Base-by-base conservation (phyloP, 2,888 invertebrate species). In the Cataglyphis livida region DNA sequence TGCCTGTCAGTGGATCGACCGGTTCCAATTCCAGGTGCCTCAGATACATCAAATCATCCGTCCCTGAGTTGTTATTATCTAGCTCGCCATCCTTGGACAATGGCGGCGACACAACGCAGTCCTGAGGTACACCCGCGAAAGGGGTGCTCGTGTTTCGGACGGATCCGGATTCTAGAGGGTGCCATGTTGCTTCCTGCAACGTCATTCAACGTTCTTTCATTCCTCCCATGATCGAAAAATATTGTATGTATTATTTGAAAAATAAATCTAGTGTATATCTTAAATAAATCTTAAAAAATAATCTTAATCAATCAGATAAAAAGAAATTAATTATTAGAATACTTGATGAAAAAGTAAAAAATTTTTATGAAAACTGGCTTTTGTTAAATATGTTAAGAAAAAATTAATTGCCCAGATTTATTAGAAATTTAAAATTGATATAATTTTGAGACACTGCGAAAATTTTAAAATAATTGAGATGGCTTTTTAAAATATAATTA, bases 11-110 rank as follows among this genome's bases (percentile, higher is more conserved):
- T 2, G 96, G 96, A 89, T 97, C 97, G 10, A 96, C 95, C 0
- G 98, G 98, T 94, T 98, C 98, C 88, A 98, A 95, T 94, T 98
- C 98, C 92, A 98, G 95, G 94, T 98, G 98, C 82, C 97, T 94
- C 64, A 95, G 92, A 90, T 95, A 95, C 85, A 94, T 95, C 82
- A 95, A 91, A 89, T 95, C 95, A 88, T 95, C 95, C 62, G 91
- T 90, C 54, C 92, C 90, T 75, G 92, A 92, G 84, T 95, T 92
- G 91, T 93, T 92, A 93, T 94, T 93, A 93, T 95, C 94, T 92
- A 91, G 88, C 89, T 93, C 92, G 68, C 92, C 93, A 85, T 93
- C 93, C 88, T 93, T 95, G 90, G 93, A 91, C 84, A 93, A 87
- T 41, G 87, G 92, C 76, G 94, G 93, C 78, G 93, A 92, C 66